phyloP scores from a whole-genome alignment of 2,888 invertebrate species.

The Diarsia dahlii region DNA sequence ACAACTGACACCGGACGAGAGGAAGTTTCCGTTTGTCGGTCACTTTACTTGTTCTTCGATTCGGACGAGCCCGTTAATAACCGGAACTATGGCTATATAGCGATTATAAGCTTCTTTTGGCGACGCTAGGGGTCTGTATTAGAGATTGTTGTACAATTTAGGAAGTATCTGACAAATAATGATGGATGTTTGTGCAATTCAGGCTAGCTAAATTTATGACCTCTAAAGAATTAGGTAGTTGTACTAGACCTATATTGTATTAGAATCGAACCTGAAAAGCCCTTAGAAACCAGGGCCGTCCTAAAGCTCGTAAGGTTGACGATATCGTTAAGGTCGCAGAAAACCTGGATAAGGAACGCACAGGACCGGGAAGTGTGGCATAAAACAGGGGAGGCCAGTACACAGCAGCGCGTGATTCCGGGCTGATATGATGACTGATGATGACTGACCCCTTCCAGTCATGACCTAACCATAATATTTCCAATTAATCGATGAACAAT shows the following conservation, averaged over 20 bases:
- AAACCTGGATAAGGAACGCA: too few species aligned
- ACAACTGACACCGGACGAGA: slow-evolving; percentile 2
- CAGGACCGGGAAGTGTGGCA: too few species aligned
- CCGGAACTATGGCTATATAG: not conserved
- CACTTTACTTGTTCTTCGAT: slow-evolving; percentile 5
- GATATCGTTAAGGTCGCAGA: too few species aligned
- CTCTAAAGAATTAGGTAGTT: not conserved
- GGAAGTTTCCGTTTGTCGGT: slow-evolving; percentile 20
- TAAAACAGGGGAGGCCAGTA: too few species aligned
- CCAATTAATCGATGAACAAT: slow-evolving; percentile 8
- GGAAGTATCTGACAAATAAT: not conserved
- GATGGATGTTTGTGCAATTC: not conserved
- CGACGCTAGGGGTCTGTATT: not conserved
- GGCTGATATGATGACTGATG: too few species aligned
- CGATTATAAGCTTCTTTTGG: not conserved
- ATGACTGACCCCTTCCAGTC: not conserved
- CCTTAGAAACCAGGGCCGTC: not conserved
- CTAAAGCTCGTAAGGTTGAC: too few species aligned
- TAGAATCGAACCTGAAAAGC: not conserved
- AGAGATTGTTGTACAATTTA: not conserved
- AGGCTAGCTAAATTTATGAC: not conserved
- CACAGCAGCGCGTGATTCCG: too few species aligned
- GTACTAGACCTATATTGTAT: not conserved
- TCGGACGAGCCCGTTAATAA: not conserved
- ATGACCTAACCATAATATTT: not conserved